Base-by-base conservation (phyloP, 2,888 invertebrate species). In the Drosophila yooni region DNA sequence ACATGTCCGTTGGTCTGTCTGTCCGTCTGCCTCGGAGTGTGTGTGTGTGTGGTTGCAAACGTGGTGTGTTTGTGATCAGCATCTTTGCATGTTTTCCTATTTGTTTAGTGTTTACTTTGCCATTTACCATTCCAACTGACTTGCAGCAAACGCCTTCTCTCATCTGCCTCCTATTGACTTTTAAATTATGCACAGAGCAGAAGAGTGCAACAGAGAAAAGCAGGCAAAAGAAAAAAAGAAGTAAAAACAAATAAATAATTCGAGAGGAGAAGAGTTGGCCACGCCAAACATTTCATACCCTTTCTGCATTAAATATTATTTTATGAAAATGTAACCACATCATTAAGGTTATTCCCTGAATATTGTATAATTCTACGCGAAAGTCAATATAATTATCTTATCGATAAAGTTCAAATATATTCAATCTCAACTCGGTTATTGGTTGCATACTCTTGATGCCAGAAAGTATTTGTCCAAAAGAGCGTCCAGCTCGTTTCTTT, bases 71-170 rank as follows among this genome's bases (percentile, higher is more conserved):
- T 76, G 75, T 58, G 69, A 70, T 78, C 81, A 79, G 72, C 85
- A 83, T 83, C 86, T 88, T 87, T 79, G 68, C 76, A 76, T 82
- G 74, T 82, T 83, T 78, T 77, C 61, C 70, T 81, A 77, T 82
- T 85, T 87, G 82, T 79, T 81, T 79, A 85, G 82, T 76, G 83
- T 70, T 86, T 84, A 66, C 72, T 38, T 66, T 59, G 46, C 43
- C 38, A 11, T 33, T 52, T 46, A 21, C 36, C 56, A 52, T 36
- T 13, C 40, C 58, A 25, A 15, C 25, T 25, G 57, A 38, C 66
- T 68, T 61, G 56, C 70, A 70, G 59, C 74, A 48, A 56, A 38
- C 21, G 31, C 52, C 8, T 31, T 29, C 60, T 54, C 54, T 68
- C 80, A 80, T 78, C 70, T 82, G 73, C 83, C 80, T 82, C 81